Evolutionary conservation across 2,113 vertebrate genomes (phyloP).

Genomic region (Propithecus coquereli): DNA sequence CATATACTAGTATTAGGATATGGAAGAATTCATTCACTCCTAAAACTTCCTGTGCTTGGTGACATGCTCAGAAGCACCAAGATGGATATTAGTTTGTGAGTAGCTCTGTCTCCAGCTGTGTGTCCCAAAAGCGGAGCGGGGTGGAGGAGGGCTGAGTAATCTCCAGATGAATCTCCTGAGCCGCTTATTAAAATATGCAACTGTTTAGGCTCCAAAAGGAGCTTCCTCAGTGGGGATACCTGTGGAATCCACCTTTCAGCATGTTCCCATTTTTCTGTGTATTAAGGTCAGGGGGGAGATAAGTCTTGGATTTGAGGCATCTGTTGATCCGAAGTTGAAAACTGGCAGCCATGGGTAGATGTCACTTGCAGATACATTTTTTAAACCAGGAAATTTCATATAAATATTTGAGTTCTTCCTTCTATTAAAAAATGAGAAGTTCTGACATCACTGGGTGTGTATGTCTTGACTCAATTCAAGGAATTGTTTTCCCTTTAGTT

Average conservation of each 20-base stretch:
- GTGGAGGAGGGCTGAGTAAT: not conserved
- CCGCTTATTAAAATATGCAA: not conserved
- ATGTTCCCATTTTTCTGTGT: not conserved
- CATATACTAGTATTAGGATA: not conserved
- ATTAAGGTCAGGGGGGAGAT: not conserved
- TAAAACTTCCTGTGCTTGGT: not conserved
- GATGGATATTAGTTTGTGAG: not conserved
- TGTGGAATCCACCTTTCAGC: not conserved
- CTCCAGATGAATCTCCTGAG: not conserved
- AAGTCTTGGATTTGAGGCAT: not conserved
- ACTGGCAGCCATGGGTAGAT: not conserved
- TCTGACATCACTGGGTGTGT: not conserved
- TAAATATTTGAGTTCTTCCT: constrained; percentile 14
- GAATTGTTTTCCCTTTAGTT: not conserved
- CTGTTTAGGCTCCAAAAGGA: not conserved
- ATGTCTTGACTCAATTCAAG: not conserved
- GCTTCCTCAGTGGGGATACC: not conserved
- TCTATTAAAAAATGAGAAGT: not conserved
- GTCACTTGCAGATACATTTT: not conserved
- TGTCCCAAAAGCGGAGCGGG: not conserved
- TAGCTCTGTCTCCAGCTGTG: not conserved
- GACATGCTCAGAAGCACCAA: not conserved
- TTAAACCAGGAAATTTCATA: not conserved
- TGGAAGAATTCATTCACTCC: not conserved
- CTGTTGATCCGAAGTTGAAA: not conserved